Percentiles rank a stretch among this genome's conserved stretches.
Conservation (phyloP, 2,797 vertebrate genomes). For the Arremon brunneinucha region DNA sequence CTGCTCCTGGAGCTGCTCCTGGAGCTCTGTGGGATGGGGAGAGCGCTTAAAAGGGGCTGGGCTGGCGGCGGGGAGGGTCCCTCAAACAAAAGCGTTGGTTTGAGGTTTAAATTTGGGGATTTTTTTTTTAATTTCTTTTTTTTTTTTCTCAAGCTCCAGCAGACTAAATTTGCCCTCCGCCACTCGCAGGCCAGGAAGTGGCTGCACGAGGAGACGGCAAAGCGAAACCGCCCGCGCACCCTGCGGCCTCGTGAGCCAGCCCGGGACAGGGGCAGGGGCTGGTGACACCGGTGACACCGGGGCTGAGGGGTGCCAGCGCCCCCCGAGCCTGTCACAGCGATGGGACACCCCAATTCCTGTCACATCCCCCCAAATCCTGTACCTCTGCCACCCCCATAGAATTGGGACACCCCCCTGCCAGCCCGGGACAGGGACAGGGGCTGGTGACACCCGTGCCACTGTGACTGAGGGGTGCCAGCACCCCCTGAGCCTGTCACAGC, state of each 20-base stretch:
- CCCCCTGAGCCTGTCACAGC: too few species aligned
- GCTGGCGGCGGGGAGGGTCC: not conserved
- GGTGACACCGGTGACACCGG: not conserved
- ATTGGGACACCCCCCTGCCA: too few species aligned
- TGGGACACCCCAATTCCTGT: too few species aligned
- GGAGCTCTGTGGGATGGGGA: fast-evolving
- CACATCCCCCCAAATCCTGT: too few species aligned
- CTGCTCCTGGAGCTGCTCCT: not conserved
- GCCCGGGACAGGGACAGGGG: too few species aligned
- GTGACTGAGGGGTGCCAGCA: too few species aligned
- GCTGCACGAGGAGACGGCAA: slow-evolving; percentile 33
- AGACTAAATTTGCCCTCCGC: slow-evolving; percentile 38
- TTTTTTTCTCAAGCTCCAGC: not conserved
- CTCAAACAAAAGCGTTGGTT: not conserved
- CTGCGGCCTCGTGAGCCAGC: not conserved
- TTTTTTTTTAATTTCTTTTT: not conserved
- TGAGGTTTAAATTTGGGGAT: not conserved
- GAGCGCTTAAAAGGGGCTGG: not conserved
- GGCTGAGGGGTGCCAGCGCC: too few species aligned
- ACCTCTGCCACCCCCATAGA: too few species aligned
- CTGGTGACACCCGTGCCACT: too few species aligned
- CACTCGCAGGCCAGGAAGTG: slow-evolving; percentile 41
- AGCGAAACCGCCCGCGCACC: slow-evolving; percentile 51
- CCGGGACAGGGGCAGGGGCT: not conserved
- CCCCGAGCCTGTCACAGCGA: too few species aligned